These are phyloP conservation scores for Hyposoter didymator DNA, from an alignment of 2,888 invertebrate genomes.

Conservation along the genomic window DNA sequence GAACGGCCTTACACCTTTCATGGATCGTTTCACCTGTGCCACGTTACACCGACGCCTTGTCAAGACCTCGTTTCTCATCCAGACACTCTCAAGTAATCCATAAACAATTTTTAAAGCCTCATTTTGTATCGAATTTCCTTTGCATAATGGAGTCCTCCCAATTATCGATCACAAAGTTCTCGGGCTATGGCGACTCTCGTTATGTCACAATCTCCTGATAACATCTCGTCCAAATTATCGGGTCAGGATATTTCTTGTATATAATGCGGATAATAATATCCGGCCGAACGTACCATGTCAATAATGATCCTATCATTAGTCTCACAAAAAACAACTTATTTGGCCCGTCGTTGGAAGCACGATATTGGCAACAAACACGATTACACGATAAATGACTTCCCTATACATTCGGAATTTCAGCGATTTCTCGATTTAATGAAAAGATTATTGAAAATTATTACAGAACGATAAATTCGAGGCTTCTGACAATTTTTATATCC, in stretches of 20 bases:
- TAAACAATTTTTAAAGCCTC: neutral
- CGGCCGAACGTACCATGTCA: slow-evolving; percentile 17
- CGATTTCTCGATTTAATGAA: no score
- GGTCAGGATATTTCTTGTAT: neutral
- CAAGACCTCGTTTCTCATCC: slow-evolving; percentile 8
- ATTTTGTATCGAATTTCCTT: slow-evolving; percentile 7
- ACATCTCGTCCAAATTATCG: slow-evolving; percentile 24
- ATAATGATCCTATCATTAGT: neutral
- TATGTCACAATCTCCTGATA: slow-evolving; percentile 32
- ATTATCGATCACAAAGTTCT: slow-evolving; percentile 4
- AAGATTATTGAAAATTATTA: no score
- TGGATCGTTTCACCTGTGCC: slow-evolving; percentile 24
- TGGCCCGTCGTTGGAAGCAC: neutral
- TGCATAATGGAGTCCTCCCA: slow-evolving; percentile 3
- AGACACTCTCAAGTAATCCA: neutral
- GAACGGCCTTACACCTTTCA: slow-evolving; percentile 39
- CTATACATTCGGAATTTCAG: no score
- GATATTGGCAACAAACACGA: no score
- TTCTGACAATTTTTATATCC: no score
- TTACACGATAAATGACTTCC: no score
- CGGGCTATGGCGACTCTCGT: neutral
- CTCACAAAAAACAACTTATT: neutral
- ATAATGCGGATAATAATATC: slow-evolving; percentile 8
- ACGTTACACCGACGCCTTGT: neutral
- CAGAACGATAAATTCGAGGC: no score